phyloP scores from a whole-genome alignment of 2,797 vertebrate species.

The Lepilemur septentrionalis region DNA sequence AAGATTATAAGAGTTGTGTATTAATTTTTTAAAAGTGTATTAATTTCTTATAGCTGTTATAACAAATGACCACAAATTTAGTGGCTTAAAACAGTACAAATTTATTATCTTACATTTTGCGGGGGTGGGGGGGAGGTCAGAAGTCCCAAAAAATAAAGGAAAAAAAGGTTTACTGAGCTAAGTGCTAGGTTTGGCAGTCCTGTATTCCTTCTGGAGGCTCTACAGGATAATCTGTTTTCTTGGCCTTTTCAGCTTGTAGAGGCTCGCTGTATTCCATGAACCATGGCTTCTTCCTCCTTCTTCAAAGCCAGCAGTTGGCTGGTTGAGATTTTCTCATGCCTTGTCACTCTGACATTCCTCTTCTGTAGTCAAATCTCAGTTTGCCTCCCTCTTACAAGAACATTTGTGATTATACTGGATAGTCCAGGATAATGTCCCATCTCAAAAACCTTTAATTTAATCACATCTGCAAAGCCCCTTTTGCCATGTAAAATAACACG shows the following conservation, averaged over 20 bases:
- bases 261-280: not conserved
- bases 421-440: not conserved
- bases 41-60: not conserved
- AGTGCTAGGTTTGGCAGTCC: not conserved
- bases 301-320: not conserved
- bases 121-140: not conserved
- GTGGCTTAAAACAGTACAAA: not conserved
- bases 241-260: not conserved
- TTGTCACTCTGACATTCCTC: not conserved
- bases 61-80: not conserved
- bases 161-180: not conserved
- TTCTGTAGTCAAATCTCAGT: not conserved
- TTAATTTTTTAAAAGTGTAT: not conserved
- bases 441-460: not conserved
- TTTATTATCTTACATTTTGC: not conserved
- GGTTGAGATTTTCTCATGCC: not conserved
- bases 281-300: not conserved
- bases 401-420: not conserved
- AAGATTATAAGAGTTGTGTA: not conserved
- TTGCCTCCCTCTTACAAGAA: not conserved
- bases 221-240: not conserved
- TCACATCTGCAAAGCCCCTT: not conserved
- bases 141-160: not conserved
- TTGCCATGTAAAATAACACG: not conserved
- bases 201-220: not conserved